Conservation (phyloP, 1,140 invertebrate species). For the Globodera rostochiensis region DNA sequence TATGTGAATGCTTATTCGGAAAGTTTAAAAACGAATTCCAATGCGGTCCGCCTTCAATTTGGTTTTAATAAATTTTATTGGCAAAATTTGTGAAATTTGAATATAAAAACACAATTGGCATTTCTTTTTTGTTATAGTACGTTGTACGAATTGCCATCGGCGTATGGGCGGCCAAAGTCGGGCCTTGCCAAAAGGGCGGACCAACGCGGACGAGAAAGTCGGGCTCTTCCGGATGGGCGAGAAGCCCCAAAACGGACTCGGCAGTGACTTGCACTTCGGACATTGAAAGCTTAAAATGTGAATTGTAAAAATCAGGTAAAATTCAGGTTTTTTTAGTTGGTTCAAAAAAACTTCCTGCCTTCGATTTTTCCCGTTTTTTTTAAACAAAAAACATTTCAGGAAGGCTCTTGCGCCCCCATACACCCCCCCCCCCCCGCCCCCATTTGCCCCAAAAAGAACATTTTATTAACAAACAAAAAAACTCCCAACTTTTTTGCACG, state of each 20-base stretch:
- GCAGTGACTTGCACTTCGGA: background rate
- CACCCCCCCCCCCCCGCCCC: too few species aligned
- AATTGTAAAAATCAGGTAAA: background rate
- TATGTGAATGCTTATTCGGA: too few species aligned
- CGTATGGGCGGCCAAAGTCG: constrained; percentile 33
- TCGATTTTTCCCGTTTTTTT: constrained; percentile 33
- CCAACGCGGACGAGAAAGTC: constrained; percentile 44
- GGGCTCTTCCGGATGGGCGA: constrained; percentile 20
- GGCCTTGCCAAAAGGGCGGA: background rate
- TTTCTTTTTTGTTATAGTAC: background rate
- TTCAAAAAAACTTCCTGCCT: constrained; percentile 32
- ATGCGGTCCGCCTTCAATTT: too few species aligned
- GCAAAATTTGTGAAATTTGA: too few species aligned
- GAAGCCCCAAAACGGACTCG: background rate
- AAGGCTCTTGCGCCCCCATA: too few species aligned
- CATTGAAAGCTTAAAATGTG: background rate
- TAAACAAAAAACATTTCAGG: constrained; percentile 12
- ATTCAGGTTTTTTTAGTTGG: constrained; percentile 13
- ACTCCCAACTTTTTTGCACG: background rate
- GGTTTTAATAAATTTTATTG: too few species aligned
- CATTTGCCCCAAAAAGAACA: background rate
- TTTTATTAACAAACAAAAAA: background rate
- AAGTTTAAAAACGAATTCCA: too few species aligned
- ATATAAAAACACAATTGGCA: too few species aligned
- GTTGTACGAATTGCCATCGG: constrained; percentile 40